Evolutionary conservation across 1,140 invertebrate genomes (phyloP).

Genomic region (Pissodes strobi): DNA sequence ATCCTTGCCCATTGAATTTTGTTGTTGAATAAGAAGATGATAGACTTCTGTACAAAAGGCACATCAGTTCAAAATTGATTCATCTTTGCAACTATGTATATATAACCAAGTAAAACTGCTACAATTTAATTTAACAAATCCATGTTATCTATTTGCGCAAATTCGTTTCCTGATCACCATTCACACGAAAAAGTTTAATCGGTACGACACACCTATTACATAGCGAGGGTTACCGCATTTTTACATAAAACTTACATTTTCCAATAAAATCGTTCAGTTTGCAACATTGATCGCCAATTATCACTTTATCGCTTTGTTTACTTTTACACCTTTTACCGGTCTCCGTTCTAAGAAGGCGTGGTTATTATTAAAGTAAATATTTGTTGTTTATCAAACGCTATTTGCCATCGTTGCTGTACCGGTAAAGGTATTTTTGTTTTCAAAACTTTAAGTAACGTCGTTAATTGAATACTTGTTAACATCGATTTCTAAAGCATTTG

Average conservation of each 20-base stretch:
- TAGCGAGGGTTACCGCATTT: no score
- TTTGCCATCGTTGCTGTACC: background rate
- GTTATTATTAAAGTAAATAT: constrained; percentile 15
- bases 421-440: background rate
- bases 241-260: constrained; percentile 8
- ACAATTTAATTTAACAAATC: no score
- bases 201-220: constrained; percentile 2
- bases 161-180: constrained; percentile 1
- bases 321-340: constrained; percentile 23
- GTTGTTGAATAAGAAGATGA: no score
- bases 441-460: no score
- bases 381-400: background rate
- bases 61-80: no score
- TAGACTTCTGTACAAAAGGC: no score
- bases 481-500: no score
- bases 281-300: constrained; percentile 17
- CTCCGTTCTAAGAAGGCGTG: constrained; percentile 20
- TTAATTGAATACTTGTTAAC: no score
- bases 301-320: constrained; percentile 23
- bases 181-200: constrained; percentile 9
- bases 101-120: no score
- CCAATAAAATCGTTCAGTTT: constrained; percentile 17
- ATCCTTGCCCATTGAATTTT: no score
- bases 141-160: background rate
- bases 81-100: no score